Conservation (phyloP, 2,797 vertebrate genomes). For the Parambassis ranga region DNA sequence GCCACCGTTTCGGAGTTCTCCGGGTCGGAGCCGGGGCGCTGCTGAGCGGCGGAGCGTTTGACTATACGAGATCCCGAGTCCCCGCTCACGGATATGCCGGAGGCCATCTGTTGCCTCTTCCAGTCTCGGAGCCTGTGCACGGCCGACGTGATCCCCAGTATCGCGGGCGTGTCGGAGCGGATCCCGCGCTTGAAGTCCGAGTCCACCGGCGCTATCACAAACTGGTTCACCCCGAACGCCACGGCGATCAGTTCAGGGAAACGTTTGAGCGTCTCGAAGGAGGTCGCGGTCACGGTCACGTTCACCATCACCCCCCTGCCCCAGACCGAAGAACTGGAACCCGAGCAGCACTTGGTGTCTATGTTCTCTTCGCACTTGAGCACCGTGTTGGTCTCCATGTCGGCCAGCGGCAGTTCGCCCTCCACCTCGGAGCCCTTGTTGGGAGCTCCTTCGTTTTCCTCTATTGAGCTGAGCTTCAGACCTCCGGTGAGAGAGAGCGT, state of each 20-base stretch:
- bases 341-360: neutral
- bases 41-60: no score
- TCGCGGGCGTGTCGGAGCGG: neutral
- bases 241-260: neutral
- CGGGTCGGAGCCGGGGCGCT: no score
- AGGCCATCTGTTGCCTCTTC: neutral
- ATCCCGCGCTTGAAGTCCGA: neutral
- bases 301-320: neutral
- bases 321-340: neutral
- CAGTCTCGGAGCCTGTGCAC: neutral
- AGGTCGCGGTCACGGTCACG: neutral
- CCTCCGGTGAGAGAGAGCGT: neutral
- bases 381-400: neutral
- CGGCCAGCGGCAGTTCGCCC: neutral
- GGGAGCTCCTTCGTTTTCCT: rapidly evolving
- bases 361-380: neutral
- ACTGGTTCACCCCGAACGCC: constrained; percentile 1
- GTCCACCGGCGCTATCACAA: neutral
- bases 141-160: neutral
- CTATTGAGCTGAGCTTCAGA: rapidly evolving
- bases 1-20: rapidly evolving
- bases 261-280: neutral
- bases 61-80: no score
- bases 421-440: rapidly evolving
- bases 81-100: rapidly evolving